phyloP scores from a whole-genome alignment of 2,113 vertebrate genomes.

The Sphaerodactylus townsendi region DNA sequence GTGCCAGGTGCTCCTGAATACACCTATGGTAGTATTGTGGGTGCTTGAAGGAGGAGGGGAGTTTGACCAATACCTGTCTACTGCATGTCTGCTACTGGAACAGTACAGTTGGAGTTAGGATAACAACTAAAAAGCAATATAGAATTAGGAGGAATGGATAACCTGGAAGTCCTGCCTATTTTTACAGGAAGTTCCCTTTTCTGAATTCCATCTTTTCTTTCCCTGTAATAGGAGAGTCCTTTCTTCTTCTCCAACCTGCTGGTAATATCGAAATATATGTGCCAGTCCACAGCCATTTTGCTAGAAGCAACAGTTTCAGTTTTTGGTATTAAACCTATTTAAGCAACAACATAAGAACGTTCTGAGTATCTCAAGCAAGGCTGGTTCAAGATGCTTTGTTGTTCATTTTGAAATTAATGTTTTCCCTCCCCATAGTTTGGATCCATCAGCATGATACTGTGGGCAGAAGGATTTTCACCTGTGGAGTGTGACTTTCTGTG shows the following conservation, averaged over 20 bases:
- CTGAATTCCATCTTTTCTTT: neutral
- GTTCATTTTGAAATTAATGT: neutral
- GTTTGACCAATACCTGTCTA: neutral
- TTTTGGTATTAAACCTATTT: neutral
- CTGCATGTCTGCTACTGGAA: neutral
- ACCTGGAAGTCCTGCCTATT: neutral
- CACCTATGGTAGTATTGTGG: constrained; percentile 3
- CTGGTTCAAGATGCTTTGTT: neutral
- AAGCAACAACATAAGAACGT: neutral
- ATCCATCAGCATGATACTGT: no score
- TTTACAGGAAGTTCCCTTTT: neutral
- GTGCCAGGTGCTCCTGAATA: neutral
- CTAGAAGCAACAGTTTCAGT: no score
- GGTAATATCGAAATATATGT: no score
- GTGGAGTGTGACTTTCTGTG: no score
- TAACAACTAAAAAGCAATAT: neutral
- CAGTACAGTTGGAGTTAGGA: neutral
- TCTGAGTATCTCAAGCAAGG: neutral
- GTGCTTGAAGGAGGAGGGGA: neutral
- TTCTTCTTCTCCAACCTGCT: neutral
- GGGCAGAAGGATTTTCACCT: no score
- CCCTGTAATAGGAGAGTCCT: neutral
- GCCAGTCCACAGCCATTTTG: no score
- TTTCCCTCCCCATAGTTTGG: neutral
- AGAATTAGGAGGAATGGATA: neutral